These are phyloP conservation scores for Ophiodon elongatus DNA, from an alignment of 2,113 vertebrate genomes.

Conservation along the genomic window DNA sequence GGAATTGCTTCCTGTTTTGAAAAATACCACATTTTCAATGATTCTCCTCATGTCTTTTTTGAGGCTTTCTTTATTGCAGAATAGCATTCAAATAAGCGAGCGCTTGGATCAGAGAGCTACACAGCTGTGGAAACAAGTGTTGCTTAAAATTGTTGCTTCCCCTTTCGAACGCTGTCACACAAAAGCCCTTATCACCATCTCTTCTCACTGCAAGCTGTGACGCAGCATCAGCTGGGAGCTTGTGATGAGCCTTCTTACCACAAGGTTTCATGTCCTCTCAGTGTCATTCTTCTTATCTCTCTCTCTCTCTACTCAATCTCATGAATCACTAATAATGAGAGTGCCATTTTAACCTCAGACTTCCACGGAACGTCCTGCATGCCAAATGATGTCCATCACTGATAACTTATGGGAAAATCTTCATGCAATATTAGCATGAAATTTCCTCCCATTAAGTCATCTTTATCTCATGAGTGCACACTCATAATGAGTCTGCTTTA, in stretches of 20 bases:
- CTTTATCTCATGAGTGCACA: constrained; percentile 24
- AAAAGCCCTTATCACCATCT: constrained; percentile 35
- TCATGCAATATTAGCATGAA: constrained; percentile 10
- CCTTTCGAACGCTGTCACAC: constrained; percentile 22
- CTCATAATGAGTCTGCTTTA: constrained; percentile 8
- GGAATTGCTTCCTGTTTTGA: constrained; percentile 77
- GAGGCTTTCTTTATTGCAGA: constrained; percentile 39
- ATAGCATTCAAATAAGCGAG: constrained; percentile 40
- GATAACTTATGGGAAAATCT: not conserved
- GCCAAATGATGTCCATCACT: not conserved
- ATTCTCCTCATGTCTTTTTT: constrained; percentile 49
- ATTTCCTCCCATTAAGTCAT: constrained; percentile 12
- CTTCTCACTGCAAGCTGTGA: constrained; percentile 19
- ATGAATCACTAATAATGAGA: constrained; percentile 9
- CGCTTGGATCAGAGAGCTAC: constrained; percentile 57
- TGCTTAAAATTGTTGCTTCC: constrained; percentile 57
- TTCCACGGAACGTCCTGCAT: not conserved
- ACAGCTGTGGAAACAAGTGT: constrained; percentile 71
- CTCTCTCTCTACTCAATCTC: not conserved
- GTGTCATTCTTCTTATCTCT: constrained; percentile 6
- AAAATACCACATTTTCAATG: constrained; percentile 44
- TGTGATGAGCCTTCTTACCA: not conserved
- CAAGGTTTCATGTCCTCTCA: not conserved
- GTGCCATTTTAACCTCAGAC: not conserved
- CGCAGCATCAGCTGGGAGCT: constrained; percentile 41